Percentiles rank a stretch among this genome's conserved stretches.
Evolutionary conservation across 2,113 vertebrate species (phyloP).

Genomic region (Oryzias melastigma): DNA sequence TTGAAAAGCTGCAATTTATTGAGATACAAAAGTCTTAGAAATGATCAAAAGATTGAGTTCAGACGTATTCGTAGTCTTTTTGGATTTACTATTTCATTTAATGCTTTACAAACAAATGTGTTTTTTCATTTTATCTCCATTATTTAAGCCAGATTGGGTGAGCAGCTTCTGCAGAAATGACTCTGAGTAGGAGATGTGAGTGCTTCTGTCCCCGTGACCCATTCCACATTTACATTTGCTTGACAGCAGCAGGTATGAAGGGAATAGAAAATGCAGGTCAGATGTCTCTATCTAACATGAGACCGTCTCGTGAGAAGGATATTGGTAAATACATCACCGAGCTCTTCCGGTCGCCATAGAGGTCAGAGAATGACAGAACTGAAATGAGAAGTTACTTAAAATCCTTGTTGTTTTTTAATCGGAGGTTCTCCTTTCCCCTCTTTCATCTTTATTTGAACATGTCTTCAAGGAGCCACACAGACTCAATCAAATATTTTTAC

Average conservation of each 20-base stretch:
- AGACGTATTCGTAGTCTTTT: no score
- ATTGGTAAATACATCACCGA: background rate
- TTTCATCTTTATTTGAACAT: background rate
- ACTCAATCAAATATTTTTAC: constrained; percentile 56
- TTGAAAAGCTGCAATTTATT: no score
- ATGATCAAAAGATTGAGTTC: no score
- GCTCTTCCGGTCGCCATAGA: constrained; percentile 16
- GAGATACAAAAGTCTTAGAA: no score
- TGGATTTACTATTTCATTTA: no score
- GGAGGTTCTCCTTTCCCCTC: constrained; percentile 14
- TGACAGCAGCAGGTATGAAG: constrained; percentile 8
- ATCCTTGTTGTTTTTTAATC: constrained; percentile 22
- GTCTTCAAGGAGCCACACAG: constrained; percentile 29
- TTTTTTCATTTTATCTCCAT: constrained; percentile 43
- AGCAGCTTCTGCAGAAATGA: constrained; percentile 16
- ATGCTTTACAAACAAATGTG: no score
- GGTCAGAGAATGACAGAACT: constrained; percentile 17
- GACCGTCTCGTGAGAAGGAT: constrained; percentile 3
- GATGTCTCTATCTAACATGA: constrained; percentile 31
- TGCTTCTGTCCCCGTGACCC: constrained; percentile 37
- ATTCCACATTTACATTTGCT: constrained; percentile 33
- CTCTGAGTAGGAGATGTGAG: no score
- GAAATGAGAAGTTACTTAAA: constrained; percentile 11
- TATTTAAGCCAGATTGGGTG: constrained; percentile 41
- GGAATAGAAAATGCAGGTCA: constrained; percentile 28